These are phyloP conservation scores for Gallinago nigripennis DNA, from an alignment of 2,797 vertebrate genomes.

Conservation along the genomic window DNA sequence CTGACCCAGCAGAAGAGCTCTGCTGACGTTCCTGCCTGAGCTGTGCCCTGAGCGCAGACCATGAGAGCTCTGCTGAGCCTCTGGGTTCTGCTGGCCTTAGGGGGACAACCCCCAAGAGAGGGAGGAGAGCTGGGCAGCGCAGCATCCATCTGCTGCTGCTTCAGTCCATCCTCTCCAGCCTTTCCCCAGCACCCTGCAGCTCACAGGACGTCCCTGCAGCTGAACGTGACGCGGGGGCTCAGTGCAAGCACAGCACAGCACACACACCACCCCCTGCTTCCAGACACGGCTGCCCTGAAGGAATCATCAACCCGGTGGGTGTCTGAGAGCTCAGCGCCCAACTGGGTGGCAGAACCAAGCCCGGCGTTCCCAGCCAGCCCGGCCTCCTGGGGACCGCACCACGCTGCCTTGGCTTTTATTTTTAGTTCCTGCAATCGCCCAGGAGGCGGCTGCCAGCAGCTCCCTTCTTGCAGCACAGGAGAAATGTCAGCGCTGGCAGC, in stretches of 20 bases:
- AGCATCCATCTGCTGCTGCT: neutral
- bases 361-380: neutral
- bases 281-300: neutral
- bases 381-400: neutral
- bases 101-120: neutral
- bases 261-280: neutral
- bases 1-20: neutral
- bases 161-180: neutral
- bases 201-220: no score
- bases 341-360: neutral
- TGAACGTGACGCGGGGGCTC: neutral
- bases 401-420: neutral
- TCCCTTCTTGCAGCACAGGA: neutral
- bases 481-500: neutral
- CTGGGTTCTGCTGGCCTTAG: neutral
- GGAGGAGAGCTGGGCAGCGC: neutral
- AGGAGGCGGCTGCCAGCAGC: neutral
- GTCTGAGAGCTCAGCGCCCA: neutral
- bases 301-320: fast-evolving
- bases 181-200: neutral
- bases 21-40: fast-evolving
- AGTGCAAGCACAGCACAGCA: neutral
- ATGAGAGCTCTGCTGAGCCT: neutral
- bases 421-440: neutral
- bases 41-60: neutral